Base-by-base conservation (phyloP, 2,888 invertebrate genomes). In the Melanchra persicariae region DNA sequence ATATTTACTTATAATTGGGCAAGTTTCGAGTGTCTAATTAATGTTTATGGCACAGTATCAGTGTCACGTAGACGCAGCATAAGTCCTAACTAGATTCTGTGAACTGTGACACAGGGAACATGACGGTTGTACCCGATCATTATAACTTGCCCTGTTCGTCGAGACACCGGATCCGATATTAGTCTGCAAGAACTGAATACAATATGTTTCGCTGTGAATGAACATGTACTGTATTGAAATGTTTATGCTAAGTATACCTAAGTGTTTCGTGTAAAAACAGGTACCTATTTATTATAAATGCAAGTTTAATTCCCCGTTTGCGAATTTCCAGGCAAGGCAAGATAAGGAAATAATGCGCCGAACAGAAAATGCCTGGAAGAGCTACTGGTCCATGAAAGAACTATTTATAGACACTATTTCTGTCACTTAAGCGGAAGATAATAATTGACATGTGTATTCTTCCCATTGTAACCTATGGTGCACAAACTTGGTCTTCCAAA, bases 21-120 rank as follows among this genome's bases (percentile, higher is more conserved):
- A 70, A 81, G 77, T 79, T 77, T 54, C 19, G 7, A 49, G 52
- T 37, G 37, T 55, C 68, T 71, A 67, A 70, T 72, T 70, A 71
- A 65, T 67, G 47, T n/a, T 40, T 54, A 68, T 58, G 34, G 57
- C 10, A 59, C 40, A 66, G 54, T 73, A 70, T 79, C 70, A 58
- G 57, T 66, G 63, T 61, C 83, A 69, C 75, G 75, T 74, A 75
- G 65, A 54, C 19, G 51, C 43, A 59, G 61, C 78, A 70, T 45
- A 82, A 83, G 71, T 81, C 62, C 66, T 83, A 81, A 81, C 80
- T 74, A 79, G 69, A 70, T 76, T 75, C 69, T 34, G 54, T 43
- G 60, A 81, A 71, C 65, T 75, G 49, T 58, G 76, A 67, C 79
- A 58, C 65, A 70, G 45, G 57, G 55, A 76, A 59, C 47, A 79